phyloP scores from a whole-genome alignment of 2,888 invertebrate species.

The Saturnia pavonia region DNA sequence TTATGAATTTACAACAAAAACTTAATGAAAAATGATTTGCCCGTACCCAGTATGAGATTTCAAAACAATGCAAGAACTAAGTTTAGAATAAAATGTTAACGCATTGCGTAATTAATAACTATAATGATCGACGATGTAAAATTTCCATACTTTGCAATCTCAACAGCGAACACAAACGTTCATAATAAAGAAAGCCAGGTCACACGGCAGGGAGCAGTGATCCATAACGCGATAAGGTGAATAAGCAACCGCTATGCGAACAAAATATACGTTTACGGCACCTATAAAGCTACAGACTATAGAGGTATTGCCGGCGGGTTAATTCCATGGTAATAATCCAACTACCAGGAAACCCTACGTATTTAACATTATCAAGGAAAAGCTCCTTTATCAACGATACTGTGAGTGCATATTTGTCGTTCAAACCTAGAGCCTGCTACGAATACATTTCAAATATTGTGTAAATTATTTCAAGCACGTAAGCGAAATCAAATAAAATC shows the following conservation, averaged over 20 bases:
- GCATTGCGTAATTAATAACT: not conserved
- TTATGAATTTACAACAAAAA: not conserved
- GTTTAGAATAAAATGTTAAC: not conserved
- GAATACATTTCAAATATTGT: slow-evolving; percentile 17
- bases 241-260: slow-evolving; percentile 33
- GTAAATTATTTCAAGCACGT: slow-evolving; percentile 20
- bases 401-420: not conserved
- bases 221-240: slow-evolving; percentile 58
- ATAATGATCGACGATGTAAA: slow-evolving; percentile 7
- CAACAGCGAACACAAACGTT: slow-evolving; percentile 11
- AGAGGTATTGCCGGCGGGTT: not conserved
- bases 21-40: not conserved
- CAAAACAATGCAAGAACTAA: not conserved
- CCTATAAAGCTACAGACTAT: slow-evolving; percentile 11
- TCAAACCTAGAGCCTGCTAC: not conserved
- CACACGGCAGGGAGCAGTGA: slow-evolving; percentile 41
- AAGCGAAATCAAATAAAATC: slow-evolving; percentile 22
- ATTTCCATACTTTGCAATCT: slow-evolving; percentile 15
- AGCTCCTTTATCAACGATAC: not conserved
- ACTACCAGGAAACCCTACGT: not conserved
- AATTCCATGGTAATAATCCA: slow-evolving; percentile 3
- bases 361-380: not conserved
- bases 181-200: slow-evolving; percentile 31
- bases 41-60: not conserved
- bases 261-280: slow-evolving; percentile 19